These are phyloP conservation scores for Esox niger DNA, from an alignment of 2,113 vertebrate species.

Conservation along the genomic window DNA sequence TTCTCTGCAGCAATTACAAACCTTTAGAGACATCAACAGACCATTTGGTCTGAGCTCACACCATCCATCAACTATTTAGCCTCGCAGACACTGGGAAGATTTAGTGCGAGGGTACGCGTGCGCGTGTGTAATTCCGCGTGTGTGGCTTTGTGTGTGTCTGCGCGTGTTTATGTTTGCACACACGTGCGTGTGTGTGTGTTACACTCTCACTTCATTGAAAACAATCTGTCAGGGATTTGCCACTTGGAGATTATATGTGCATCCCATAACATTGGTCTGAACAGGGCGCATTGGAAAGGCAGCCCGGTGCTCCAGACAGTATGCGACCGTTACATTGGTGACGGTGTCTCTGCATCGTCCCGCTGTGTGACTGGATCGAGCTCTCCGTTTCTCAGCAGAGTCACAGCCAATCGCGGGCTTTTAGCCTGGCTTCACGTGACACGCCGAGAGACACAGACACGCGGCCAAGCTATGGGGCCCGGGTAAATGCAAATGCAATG, in stretches of 20 bases:
- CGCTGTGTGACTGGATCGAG: no score
- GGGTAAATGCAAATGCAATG: no score
- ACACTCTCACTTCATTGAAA: constrained; percentile 58
- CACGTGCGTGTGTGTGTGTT: constrained; percentile 34
- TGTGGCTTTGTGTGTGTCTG: not conserved
- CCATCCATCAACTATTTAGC: constrained; percentile 86
- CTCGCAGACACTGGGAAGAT: constrained; percentile 73
- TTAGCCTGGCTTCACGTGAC: no score
- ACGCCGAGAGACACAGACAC: no score
- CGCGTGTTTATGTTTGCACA: not conserved
- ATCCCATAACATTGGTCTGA: constrained; percentile 63
- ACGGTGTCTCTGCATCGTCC: no score
- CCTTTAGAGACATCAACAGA: constrained; percentile 82
- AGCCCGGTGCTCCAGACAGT: no score
- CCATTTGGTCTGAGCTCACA: constrained; percentile 82
- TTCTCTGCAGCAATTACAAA: constrained; percentile 92
- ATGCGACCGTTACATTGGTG: no score
- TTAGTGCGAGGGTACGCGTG: constrained; percentile 17
- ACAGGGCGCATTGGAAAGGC: constrained; percentile 59
- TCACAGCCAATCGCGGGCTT: no score
- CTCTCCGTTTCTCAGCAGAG: no score
- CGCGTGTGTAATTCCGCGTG: not conserved
- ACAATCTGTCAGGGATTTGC: constrained; percentile 62
- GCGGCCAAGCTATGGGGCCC: no score
- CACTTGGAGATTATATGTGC: constrained; percentile 63